Conservation (phyloP, 2,888 invertebrate species). For the Plagodis pulveraria region DNA sequence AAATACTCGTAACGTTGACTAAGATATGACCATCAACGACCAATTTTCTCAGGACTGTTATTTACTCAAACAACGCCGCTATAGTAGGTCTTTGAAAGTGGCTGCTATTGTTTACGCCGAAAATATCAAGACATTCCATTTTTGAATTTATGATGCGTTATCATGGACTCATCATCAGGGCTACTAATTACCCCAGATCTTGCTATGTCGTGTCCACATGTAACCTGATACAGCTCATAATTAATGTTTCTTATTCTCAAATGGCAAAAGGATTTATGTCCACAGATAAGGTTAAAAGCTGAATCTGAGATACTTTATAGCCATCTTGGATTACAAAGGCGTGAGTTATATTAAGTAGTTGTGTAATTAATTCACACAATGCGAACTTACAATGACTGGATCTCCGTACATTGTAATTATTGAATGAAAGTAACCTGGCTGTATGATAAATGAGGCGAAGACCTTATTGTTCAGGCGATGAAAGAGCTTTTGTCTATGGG, state of each 20-base stretch:
- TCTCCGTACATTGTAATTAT: slow-evolving; percentile 79
- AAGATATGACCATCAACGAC: slow-evolving; percentile 57
- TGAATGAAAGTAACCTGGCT: slow-evolving; percentile 82
- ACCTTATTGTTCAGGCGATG: slow-evolving; percentile 76
- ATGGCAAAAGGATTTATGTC: slow-evolving; percentile 41
- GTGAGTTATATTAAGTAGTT: slow-evolving; percentile 59
- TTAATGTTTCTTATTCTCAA: slow-evolving; percentile 42
- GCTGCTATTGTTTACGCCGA: slow-evolving; percentile 39
- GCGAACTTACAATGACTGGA: slow-evolving; percentile 57
- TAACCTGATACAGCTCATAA: slow-evolving; percentile 53
- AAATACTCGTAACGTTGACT: slow-evolving; percentile 59
- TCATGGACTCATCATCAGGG: slow-evolving; percentile 49
- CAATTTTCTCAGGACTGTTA: slow-evolving; percentile 43
- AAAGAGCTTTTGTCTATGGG: slow-evolving; percentile 81
- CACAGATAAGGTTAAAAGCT: slow-evolving; percentile 42
- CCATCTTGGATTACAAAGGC: slow-evolving; percentile 54
- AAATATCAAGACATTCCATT: slow-evolving; percentile 39
- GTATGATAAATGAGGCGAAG: slow-evolving; percentile 82
- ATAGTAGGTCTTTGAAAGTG: slow-evolving; percentile 33
- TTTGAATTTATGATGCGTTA: slow-evolving; percentile 38
- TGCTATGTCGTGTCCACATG: slow-evolving; percentile 46
- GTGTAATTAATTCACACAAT: slow-evolving; percentile 71
- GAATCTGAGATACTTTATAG: slow-evolving; percentile 45
- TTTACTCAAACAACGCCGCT: slow-evolving; percentile 15
- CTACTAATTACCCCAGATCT: slow-evolving; percentile 60